Conservation (phyloP, 2,113 vertebrate genomes). For the Cyphomyrus plagiostoma region DNA sequence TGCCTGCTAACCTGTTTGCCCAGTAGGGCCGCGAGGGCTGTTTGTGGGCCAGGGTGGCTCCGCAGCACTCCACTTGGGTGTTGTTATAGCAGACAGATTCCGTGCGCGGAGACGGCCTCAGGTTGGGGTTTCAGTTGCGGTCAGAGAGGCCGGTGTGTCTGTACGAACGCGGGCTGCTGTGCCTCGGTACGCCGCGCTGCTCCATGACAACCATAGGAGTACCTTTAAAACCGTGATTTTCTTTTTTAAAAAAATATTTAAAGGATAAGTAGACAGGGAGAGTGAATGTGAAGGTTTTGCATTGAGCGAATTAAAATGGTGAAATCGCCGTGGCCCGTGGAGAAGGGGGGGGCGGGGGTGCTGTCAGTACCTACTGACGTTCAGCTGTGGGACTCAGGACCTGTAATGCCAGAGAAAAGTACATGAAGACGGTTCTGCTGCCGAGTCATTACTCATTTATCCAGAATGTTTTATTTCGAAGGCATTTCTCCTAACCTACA, state of each 20-base stretch:
- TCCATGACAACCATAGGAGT: not conserved
- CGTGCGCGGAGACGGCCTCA: not conserved
- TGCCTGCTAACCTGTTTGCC: not conserved
- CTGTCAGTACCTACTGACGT: constrained; percentile 4
- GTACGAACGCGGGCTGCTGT: not conserved
- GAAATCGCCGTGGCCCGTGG: not conserved
- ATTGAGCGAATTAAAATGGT: not conserved
- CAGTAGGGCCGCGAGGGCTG: not conserved
- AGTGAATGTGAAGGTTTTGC: not conserved
- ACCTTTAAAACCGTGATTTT: not conserved
- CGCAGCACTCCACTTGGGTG: not conserved
- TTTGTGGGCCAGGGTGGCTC: not conserved
- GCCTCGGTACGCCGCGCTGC: not conserved
- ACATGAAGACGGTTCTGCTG: not conserved
- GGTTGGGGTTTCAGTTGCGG: not conserved
- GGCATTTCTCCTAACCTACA: constrained; percentile 22
- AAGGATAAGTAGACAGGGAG: not conserved
- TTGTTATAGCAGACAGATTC: not conserved
- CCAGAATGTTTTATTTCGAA: not conserved
- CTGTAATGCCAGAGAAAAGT: not conserved
- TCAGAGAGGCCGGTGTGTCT: not conserved
- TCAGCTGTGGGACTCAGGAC: not conserved
- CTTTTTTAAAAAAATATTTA: not conserved
- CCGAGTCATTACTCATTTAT: not conserved
- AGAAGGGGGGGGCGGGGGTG: not conserved